phyloP scores from a whole-genome alignment of 2,888 invertebrate species.

The Dysmachus trigonus region DNA sequence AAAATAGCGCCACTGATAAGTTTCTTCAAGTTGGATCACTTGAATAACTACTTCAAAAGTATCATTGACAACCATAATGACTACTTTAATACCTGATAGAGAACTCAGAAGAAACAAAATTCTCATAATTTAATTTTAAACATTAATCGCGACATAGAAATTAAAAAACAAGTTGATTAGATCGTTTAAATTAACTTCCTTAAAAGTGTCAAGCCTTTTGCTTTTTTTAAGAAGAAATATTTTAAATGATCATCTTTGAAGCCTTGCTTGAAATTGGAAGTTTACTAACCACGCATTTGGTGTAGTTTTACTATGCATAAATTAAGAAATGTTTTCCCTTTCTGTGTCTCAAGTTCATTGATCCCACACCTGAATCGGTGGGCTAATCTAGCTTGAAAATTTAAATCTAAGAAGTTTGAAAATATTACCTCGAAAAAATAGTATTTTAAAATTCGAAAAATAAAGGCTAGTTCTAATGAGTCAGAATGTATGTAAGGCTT shows the following conservation, averaged over 20 bases:
- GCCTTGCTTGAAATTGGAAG: too few relatives aligned
- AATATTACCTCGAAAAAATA: too few relatives aligned
- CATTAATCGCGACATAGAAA: background rate
- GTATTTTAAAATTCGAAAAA: too few relatives aligned
- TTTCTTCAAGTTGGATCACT: background rate
- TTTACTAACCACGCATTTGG: too few relatives aligned
- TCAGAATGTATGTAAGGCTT: too few relatives aligned
- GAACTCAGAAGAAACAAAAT: background rate
- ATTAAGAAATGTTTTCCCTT: too few relatives aligned
- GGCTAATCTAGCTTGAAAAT: too few relatives aligned
- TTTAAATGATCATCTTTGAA: background rate
- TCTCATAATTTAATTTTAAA: background rate
- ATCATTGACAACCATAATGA: background rate
- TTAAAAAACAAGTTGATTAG: background rate
- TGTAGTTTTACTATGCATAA: too few relatives aligned
- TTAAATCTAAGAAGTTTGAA: too few relatives aligned
- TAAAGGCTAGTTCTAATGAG: too few relatives aligned
- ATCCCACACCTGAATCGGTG: too few relatives aligned
- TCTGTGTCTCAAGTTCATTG: too few relatives aligned
- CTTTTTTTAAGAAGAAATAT: background rate
- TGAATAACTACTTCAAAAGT: background rate
- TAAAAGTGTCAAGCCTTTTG: background rate
- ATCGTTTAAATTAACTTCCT: background rate
- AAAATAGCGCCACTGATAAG: background rate
- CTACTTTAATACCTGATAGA: background rate